These are phyloP conservation scores for Platysternon megacephalum DNA, from an alignment of 2,113 vertebrate genomes.

Conservation along the genomic window DNA sequence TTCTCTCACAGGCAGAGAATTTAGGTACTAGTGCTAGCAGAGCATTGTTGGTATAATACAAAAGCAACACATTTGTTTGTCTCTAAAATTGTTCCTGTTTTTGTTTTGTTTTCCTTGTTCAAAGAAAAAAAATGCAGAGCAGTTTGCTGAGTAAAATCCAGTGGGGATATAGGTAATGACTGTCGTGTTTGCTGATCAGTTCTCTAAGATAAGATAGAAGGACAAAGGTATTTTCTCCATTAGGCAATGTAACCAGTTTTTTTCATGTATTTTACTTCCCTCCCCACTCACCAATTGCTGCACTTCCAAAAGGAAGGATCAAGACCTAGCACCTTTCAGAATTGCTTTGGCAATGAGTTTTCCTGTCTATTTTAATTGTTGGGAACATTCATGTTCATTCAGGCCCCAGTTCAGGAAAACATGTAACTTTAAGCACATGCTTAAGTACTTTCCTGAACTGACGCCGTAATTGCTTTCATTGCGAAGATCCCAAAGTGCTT, in stretches of 20 bases:
- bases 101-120: background rate
- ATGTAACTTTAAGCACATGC: background rate
- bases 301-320: background rate
- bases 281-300: background rate
- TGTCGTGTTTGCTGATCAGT: conserved; percentile 17
- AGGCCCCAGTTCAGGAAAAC: background rate
- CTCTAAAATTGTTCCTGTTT: conserved; percentile 32
- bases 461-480: background rate
- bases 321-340: background rate
- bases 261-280: background rate
- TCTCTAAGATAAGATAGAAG: background rate
- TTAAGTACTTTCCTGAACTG: background rate
- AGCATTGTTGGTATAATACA: background rate
- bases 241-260: background rate
- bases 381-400: background rate
- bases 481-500: background rate
- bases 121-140: background rate
- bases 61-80: background rate
- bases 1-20: conserved; percentile 20
- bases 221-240: background rate
- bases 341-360: background rate
- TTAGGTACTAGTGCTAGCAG: conserved; percentile 22
- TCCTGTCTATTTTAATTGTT: background rate
- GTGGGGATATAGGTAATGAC: background rate
- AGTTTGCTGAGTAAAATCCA: conserved; percentile 7